These are phyloP conservation scores for Alaudala cheleensis DNA, from an alignment of 2,113 vertebrate genomes.

Conservation along the genomic window DNA sequence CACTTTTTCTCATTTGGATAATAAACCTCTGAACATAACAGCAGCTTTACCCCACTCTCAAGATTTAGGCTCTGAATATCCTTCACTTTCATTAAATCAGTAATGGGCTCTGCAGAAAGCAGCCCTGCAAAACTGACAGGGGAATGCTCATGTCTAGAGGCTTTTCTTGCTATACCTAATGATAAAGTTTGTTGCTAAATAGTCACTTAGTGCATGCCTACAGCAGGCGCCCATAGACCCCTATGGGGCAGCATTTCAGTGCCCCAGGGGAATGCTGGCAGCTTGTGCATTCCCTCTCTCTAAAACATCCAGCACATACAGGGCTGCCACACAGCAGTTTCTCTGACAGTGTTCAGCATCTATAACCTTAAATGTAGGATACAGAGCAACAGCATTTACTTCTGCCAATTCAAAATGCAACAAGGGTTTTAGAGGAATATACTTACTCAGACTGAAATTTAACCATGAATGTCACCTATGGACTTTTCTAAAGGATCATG, in stretches of 20 bases:
- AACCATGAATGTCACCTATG: not conserved
- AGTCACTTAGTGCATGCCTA: not conserved
- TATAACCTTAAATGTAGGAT: not conserved
- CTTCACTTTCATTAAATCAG: not conserved
- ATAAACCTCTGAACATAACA: not conserved
- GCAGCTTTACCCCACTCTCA: not conserved
- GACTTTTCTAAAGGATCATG: not conserved
- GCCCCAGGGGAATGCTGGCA: not conserved
- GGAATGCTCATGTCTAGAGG: not conserved
- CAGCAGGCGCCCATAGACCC: not conserved
- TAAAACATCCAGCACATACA: not conserved
- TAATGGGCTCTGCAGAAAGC: not conserved
- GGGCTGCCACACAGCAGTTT: not conserved
- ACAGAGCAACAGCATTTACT: not conserved
- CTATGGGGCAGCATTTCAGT: not conserved
- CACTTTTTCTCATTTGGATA: not conserved
- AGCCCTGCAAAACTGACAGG: not conserved
- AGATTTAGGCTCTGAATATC: not conserved
- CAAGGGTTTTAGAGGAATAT: not conserved
- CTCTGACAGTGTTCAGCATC: not conserved
- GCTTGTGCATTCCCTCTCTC: not conserved
- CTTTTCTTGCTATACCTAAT: not conserved
- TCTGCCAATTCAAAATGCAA: not conserved
- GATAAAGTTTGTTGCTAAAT: not conserved
- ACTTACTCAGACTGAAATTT: not conserved